phyloP scores from a whole-genome alignment of 2,113 vertebrate genomes.

The Cyanistes caeruleus region DNA sequence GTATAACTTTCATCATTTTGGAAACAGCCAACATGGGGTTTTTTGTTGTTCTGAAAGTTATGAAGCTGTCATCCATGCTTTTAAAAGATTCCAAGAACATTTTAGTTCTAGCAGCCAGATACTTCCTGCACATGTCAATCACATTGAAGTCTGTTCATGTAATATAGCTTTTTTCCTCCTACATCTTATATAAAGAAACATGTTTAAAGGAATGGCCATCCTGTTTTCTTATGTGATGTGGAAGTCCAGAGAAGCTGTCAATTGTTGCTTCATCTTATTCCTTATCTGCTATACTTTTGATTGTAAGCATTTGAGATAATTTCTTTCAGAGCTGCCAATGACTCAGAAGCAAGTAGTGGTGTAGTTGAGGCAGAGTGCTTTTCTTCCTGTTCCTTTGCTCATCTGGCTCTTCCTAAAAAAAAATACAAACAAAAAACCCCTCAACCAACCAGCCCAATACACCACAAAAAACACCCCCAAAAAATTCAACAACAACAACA shows the following conservation, averaged over 20 bases:
- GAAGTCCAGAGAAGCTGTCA: neutral
- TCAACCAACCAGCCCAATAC: neutral
- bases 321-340: neutral
- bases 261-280: neutral
- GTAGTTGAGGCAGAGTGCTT: neutral
- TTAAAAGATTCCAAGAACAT: neutral
- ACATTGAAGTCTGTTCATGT: neutral
- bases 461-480: neutral
- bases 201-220: neutral
- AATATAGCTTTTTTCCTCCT: neutral
- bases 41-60: neutral
- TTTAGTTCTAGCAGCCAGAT: neutral
- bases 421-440: fast-evolving
- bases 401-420: neutral
- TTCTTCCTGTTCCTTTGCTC: neutral
- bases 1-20: neutral
- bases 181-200: neutral
- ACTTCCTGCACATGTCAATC: neutral
- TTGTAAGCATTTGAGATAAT: neutral
- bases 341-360: neutral
- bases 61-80: neutral
- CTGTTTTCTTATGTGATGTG: neutral
- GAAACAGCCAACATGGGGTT: fast-evolving
- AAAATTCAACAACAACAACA: neutral
- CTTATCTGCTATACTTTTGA: neutral